Evolutionary conservation across 2,797 vertebrate species (phyloP).

Genomic region (Myotis daubentonii): DNA sequence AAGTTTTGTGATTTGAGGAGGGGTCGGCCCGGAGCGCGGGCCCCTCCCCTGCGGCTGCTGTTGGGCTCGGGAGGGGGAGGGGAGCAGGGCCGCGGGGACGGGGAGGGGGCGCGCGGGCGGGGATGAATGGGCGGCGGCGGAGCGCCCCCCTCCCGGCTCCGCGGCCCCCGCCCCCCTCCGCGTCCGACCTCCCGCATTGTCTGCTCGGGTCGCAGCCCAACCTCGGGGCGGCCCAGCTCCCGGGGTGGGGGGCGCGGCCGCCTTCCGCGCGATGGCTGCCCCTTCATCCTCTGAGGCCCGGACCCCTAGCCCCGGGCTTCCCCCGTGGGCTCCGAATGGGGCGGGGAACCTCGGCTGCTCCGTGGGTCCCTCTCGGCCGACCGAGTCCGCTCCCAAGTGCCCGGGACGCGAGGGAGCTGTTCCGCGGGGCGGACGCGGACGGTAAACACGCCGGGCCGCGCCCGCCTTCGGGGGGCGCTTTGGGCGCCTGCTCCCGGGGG

Average conservation of each 20-base stretch:
- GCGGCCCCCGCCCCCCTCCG: background rate
- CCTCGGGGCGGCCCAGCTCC: background rate
- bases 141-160: background rate
- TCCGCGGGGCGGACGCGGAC: background rate
- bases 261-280: too few relatives aligned
- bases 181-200: background rate
- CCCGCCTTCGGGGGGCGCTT: background rate
- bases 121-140: background rate
- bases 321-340: fast-evolving
- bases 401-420: background rate
- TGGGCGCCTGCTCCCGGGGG: background rate
- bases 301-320: fast-evolving
- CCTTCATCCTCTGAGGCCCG: fast-evolving
- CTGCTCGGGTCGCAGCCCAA: background rate
- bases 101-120: background rate
- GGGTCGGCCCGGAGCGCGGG: background rate
- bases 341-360: background rate
- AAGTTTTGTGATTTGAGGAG: constrained; percentile 63
- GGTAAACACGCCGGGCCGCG: background rate
- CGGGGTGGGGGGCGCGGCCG: background rate
- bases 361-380: background rate
- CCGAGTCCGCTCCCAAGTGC: background rate
- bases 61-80: background rate
- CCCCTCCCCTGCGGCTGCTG: background rate
- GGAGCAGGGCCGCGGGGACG: background rate